Base-by-base conservation (phyloP, 2,888 invertebrate genomes). In the Drosophila tripunctata region DNA sequence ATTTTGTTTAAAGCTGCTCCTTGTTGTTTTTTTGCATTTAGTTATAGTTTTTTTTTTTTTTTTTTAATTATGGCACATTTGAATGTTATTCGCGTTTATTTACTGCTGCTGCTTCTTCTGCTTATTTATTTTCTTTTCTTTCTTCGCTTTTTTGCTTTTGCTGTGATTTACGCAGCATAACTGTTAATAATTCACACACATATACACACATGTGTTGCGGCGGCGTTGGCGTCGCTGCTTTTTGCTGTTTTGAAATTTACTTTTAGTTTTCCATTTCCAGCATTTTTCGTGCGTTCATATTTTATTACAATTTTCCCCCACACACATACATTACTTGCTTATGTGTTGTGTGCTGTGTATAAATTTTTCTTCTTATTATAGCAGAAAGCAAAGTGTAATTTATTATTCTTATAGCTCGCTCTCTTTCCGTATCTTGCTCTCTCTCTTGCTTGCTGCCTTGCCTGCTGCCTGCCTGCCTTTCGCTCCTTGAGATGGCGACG, bases 321-420 rank as follows among this genome's bases (percentile, higher is more conserved):
- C 56, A 62, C 60, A 66, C 62, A 63, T 51, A 64, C 67, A 69
- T 79, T 79, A 74, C 74, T 78, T 69, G 67, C 67, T 68, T 62
- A 63, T 71, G 62, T 72, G 52, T 58, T 57, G 45, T 66, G 38
- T 65, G 35, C 67, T 76, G 77, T 85, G 69, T 84, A 85, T 87
- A 84, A 83, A 80, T 83, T 80, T 86, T 80, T 85, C 78, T 83
- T 84, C 84, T 84, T 84, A 84, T 84, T 88, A 88, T 84, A 84
- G 88, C 82, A 86, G n/a, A 86, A 88, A 84, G 88, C 79, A 86
- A 86, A 88, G 80, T 86, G 85, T 86, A 87, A 86, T 86, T 86
- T 86, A 86, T 86, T 86, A 86, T 86, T 84, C 87, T 88, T 84
- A 86, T 86, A 82, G 81, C 86, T 78, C 54, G 62, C 84, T 86